Evolutionary conservation across 2,113 vertebrate species (phyloP).

Genomic region (Uria lomvia): DNA sequence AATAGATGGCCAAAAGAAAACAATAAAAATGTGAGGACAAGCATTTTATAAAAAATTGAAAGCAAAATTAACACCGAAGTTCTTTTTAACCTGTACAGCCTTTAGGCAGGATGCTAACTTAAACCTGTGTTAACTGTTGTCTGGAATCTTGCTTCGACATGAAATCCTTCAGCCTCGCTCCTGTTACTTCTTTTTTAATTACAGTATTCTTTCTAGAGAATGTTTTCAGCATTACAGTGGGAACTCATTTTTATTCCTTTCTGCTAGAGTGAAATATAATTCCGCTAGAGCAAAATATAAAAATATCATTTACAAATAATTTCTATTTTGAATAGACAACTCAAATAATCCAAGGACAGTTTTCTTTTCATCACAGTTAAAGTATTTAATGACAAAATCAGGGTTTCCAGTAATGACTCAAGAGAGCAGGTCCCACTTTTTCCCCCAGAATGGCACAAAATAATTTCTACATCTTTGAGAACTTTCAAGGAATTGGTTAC

Average conservation of each 20-base stretch:
- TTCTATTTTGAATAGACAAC: neutral
- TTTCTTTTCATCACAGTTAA: constrained; percentile 64
- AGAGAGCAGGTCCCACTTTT: constrained; percentile 49
- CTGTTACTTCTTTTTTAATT: neutral
- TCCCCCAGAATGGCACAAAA: constrained; percentile 55
- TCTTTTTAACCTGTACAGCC: neutral
- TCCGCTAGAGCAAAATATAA: neutral
- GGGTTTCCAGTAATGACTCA: constrained; percentile 58
- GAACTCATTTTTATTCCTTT: neutral
- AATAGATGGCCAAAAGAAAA: neutral
- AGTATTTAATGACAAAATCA: constrained; percentile 77
- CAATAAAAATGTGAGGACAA: neutral
- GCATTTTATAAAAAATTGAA: neutral
- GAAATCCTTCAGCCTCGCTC: neutral
- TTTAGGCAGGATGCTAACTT: neutral
- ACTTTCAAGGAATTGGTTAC: constrained; percentile 62
- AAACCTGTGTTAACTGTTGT: neutral
- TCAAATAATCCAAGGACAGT: constrained; percentile 54
- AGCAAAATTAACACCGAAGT: neutral
- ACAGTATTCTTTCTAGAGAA: neutral
- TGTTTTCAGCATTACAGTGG: neutral
- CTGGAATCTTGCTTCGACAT: neutral
- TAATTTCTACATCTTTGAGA: constrained; percentile 60
- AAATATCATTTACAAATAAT: neutral
- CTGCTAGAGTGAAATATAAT: neutral